phyloP scores from a whole-genome alignment of 2,888 invertebrate species.

The Heliconius hortense region DNA sequence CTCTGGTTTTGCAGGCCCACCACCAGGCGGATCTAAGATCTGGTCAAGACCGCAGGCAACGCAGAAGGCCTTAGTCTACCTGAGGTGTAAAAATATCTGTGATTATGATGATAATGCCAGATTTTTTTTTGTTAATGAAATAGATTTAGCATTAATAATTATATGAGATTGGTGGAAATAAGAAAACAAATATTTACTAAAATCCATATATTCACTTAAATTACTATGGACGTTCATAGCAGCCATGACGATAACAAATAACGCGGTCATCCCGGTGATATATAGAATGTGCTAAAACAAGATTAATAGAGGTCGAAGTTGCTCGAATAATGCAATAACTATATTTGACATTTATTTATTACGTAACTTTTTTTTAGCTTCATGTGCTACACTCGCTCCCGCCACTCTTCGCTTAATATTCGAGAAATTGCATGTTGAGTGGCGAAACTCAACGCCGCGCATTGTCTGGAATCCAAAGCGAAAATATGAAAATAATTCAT shows the following conservation, averaged over 20 bases:
- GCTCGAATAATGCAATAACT: background rate
- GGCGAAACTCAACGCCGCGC: background rate
- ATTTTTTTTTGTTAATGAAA: background rate
- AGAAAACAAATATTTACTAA: background rate
- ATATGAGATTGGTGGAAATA: background rate
- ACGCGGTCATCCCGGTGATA: background rate
- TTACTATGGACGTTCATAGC: constrained; percentile 4
- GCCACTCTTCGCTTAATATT: background rate
- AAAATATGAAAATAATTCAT: too few species aligned
- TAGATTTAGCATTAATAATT: background rate
- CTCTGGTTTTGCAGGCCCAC: too few species aligned
- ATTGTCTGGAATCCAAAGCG: too few species aligned
- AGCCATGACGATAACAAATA: background rate
- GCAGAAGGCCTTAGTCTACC: too few species aligned
- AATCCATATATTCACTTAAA: background rate
- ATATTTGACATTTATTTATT: background rate
- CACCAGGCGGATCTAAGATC: too few species aligned
- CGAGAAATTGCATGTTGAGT: background rate
- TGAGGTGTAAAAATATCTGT: too few species aligned
- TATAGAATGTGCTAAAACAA: background rate
- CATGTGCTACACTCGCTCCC: background rate
- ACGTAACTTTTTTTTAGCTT: background rate
- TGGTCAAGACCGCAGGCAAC: too few species aligned
- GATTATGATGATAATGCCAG: background rate
- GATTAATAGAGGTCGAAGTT: background rate